Evolutionary conservation across 1,140 invertebrate genomes (phyloP), one percentile per base, ranked within the genome.

Genomic region (Pectinophora gossypiella): DNA sequence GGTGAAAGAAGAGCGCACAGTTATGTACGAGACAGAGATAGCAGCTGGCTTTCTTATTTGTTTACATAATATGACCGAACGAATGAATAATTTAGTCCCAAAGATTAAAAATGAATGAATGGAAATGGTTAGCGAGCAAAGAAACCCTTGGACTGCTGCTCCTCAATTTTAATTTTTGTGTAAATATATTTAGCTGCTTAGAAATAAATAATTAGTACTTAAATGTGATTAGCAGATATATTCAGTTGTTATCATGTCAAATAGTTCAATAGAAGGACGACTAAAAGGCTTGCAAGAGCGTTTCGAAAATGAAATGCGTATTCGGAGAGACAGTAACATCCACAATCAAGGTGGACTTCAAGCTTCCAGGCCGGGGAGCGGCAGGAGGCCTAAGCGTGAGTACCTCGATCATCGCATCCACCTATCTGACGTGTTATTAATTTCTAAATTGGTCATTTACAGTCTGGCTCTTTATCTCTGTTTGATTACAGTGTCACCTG

Each of bases 231-330:
- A 62, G 68, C 69, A 72, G 49, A 61, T 55, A 68, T 65, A 59
- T 72, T 63, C 68, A 59, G 51, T 72, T 58, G 57, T 58, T 68
- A 86, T 68, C 76, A 86, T 86, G 83, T 85, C 83, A 63, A 80
- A 80, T 71, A 81, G 69, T 69, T 75, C 81, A 60, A 78, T 86
- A 59, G 83, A 85, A 55, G 81, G 76, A 46, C 81, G 72, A 65
- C 50, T 86, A 51, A 82, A 76, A 67, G 79, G 70, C 56, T 82
- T 86, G 66, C 70, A 86, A 69, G 81, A 85, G 62, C 77, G 79
- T 40, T 68, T 85, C 46, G 68, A 83, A 74, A 83, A 81, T 76
- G 82, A 83, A 78, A 70, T 82, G 74, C 80, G 83, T 78, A 72
- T 76, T 69, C 71, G 70, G 61, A 72, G 72, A 72, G 80, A 77